Percentiles rank a stretch among this genome's conserved stretches.
phyloP scores from a whole-genome alignment of 2,888 invertebrate genomes.

The Lasioglossum villosulum region DNA sequence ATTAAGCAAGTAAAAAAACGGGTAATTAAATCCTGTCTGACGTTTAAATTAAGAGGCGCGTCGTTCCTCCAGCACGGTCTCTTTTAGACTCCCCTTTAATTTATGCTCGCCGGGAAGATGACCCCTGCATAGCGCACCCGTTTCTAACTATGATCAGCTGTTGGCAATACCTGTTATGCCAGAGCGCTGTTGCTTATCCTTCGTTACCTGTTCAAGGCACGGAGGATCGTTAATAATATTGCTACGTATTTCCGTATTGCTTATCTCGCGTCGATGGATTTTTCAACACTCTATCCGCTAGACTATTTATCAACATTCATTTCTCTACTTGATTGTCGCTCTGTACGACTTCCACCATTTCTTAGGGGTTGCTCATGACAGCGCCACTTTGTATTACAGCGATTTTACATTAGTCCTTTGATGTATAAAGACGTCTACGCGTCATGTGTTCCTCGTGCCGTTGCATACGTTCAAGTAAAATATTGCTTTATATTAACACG shows the following conservation, averaged over 20 bases:
- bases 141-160: neutral
- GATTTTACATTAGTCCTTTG: neutral
- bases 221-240: neutral
- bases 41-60: conserved; percentile 39
- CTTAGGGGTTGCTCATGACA: neutral
- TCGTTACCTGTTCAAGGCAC: neutral
- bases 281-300: neutral
- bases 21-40: conserved; percentile 51
- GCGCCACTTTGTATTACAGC: neutral
- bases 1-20: conserved; percentile 42
- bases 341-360: neutral
- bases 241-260: conserved; percentile 1
- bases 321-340: neutral
- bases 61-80: neutral
- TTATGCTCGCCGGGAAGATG: neutral
- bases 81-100: neutral
- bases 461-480: neutral
- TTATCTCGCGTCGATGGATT: neutral
- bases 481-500: neutral
- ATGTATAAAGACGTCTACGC: neutral
- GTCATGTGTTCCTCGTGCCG: neutral
- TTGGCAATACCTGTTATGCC: neutral
- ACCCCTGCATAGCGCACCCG: neutral
- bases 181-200: neutral
- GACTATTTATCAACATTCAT: conserved; percentile 1